Base-by-base conservation (phyloP, 2,797 vertebrate genomes). In the Pelobates cultripes region DNA sequence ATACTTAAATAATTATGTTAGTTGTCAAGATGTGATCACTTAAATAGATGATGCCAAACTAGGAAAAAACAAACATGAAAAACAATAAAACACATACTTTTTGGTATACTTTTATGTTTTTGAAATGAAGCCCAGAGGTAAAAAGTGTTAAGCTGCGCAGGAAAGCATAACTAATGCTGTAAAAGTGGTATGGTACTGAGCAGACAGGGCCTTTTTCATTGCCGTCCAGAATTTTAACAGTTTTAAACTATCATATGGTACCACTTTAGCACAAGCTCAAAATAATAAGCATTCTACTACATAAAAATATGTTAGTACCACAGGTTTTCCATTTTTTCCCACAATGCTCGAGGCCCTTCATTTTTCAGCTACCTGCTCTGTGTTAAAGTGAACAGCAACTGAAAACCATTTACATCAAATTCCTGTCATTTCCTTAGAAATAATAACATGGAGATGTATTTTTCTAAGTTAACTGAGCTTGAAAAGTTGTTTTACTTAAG, bases 161-260 rank as follows among this genome's bases (percentile, higher is more conserved):
- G 85, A 90, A 91, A 92, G 90, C 81, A 76, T 87, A 90, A 88
- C 75, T 86, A 89, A 90, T 85, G 85, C 80, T 81, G 64, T 81
- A 88, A 87, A 83, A 84, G 79, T 76, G n/a, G 84, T 81, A 82
- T 86, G 77, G 84, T 67, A 61, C 13, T 75, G 55, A 43, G 17
- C 47, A 79, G 40, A 75, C 64, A 79, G 40, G 63, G 60, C 15
- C 45, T 74, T 69, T 70, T 79, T 70, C 40, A 79, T 71, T 70
- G 71, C 66, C 64, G 55, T 64, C 66, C 72, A 64, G 44, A 64
- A 68, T 73, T 44, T 63, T 45, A 67, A 71, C n/a, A 68, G 13
- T 43, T 47, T 72, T 63, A 66, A 74, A 64, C 66, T 74, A 69
- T 83, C 75, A 70, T 73, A 79, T 41, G 53, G 66, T 75, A 70